These are phyloP conservation scores for Diplolepis rosae DNA, from an alignment of 2,888 invertebrate species.

Conservation along the genomic window DNA sequence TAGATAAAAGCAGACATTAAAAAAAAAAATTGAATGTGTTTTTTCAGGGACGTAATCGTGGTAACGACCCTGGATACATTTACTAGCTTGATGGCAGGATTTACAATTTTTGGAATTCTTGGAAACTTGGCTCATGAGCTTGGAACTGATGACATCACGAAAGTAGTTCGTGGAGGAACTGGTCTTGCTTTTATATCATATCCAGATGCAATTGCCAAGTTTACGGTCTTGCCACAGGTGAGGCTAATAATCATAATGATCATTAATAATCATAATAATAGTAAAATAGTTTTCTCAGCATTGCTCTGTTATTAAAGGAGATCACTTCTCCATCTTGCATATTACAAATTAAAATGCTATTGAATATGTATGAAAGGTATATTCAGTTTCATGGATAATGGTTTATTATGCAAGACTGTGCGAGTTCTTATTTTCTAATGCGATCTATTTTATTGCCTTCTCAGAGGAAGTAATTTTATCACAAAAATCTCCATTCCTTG, in stretches of 20 bases:
- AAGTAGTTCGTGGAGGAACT: constrained; percentile 84
- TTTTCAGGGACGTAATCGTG: constrained; percentile 81
- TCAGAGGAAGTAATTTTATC: too few species aligned
- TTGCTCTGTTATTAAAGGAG: background rate
- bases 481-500: too few species aligned
- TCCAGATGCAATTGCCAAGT: constrained; percentile 88
- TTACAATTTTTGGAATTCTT: constrained; percentile 88
- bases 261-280: too few species aligned
- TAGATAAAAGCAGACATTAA: background rate
- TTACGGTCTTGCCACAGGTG: constrained; percentile 81
- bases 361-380: background rate
- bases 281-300: too few species aligned
- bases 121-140: constrained; percentile 85
- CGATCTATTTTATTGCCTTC: too few species aligned
- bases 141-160: constrained; percentile 77
- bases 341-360: background rate
- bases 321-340: constrained; percentile 2
- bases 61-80: constrained; percentile 89
- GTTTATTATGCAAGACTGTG: background rate
- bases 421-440: too few species aligned
- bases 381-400: background rate
- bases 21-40: background rate
- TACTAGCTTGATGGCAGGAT: constrained; percentile 87
- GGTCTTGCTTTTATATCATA: constrained; percentile 90
- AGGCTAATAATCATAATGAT: background rate